Percentiles rank a stretch among this genome's conserved stretches.
Conservation (phyloP, 2,888 invertebrate genomes). For the Cybosia mesomella region DNA sequence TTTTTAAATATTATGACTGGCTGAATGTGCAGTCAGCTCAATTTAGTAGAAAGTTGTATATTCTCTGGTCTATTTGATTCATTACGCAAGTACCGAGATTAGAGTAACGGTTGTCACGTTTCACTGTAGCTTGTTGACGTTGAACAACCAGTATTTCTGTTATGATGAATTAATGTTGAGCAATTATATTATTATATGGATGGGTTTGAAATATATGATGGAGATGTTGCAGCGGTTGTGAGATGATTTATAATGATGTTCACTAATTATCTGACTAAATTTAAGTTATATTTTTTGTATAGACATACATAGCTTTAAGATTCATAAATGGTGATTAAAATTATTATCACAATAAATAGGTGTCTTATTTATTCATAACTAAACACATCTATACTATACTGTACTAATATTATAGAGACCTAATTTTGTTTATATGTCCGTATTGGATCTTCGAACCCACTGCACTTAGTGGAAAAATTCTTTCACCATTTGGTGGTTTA, state of each 20-base stretch:
- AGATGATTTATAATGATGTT: constrained; percentile 86
- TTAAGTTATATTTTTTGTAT: constrained; percentile 87
- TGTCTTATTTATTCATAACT: neutral
- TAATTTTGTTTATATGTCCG: too few species aligned
- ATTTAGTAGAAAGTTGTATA: constrained; percentile 50
- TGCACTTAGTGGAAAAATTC: too few species aligned
- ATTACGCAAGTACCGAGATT: constrained; percentile 26
- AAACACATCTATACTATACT: too few species aligned
- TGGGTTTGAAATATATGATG: constrained; percentile 76
- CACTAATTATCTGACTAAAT: constrained; percentile 85
- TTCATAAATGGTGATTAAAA: constrained; percentile 78
- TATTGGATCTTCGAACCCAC: too few species aligned
- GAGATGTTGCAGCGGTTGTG: constrained; percentile 86
- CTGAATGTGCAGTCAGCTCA: constrained; percentile 59
- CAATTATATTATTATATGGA: constrained; percentile 75
- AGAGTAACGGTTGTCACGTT: constrained; percentile 20
- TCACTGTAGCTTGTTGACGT: constrained; percentile 56
- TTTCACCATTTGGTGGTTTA: too few species aligned
- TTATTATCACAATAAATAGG: constrained; percentile 72
- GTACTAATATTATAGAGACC: too few species aligned
- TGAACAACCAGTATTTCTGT: constrained; percentile 65
- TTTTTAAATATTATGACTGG: constrained; percentile 24
- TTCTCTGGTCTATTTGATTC: constrained; percentile 34
- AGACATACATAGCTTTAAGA: constrained; percentile 82
- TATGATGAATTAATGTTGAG: constrained; percentile 68